These are phyloP conservation scores for Gallinago undulata DNA, from an alignment of 2,113 vertebrate genomes.

Conservation along the genomic window DNA sequence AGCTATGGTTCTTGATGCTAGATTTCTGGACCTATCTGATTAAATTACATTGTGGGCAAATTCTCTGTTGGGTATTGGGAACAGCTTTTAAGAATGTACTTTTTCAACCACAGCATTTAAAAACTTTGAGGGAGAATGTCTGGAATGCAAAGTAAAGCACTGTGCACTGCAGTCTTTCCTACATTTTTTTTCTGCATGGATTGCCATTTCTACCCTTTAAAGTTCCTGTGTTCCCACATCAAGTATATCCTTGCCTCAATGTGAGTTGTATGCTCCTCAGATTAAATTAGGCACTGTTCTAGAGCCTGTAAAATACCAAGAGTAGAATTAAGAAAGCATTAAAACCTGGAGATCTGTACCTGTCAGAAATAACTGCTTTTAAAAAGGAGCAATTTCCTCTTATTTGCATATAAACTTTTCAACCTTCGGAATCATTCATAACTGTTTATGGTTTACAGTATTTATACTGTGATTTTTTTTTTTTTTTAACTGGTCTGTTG, in stretches of 20 bases:
- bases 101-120: not conserved
- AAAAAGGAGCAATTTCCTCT: slow-evolving; percentile 37
- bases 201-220: not conserved
- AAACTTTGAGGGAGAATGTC: not conserved
- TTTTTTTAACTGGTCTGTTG: not conserved
- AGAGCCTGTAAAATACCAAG: not conserved
- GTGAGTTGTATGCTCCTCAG: slow-evolving; percentile 5
- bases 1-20: not conserved
- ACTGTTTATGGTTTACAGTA: not conserved
- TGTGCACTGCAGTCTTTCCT: not conserved
- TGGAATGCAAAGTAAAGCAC: not conserved
- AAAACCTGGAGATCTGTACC: slow-evolving; percentile 29
- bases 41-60: not conserved
- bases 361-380: not conserved
- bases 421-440: slow-evolving; percentile 32
- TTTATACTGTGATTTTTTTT: slow-evolving; percentile 1
- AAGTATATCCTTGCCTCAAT: slow-evolving; percentile 5
- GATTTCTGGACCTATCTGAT: not conserved
- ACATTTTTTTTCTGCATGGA: not conserved
- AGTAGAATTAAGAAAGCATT: slow-evolving; percentile 35
- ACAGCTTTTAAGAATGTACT: not conserved
- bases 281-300: slow-evolving; percentile 39
- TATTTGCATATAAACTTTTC: slow-evolving; percentile 26
- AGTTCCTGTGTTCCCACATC: not conserved
- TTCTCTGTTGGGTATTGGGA: not conserved